phyloP scores from a whole-genome alignment of 2,113 vertebrate genomes.

The Rhagologus leucostigma region DNA sequence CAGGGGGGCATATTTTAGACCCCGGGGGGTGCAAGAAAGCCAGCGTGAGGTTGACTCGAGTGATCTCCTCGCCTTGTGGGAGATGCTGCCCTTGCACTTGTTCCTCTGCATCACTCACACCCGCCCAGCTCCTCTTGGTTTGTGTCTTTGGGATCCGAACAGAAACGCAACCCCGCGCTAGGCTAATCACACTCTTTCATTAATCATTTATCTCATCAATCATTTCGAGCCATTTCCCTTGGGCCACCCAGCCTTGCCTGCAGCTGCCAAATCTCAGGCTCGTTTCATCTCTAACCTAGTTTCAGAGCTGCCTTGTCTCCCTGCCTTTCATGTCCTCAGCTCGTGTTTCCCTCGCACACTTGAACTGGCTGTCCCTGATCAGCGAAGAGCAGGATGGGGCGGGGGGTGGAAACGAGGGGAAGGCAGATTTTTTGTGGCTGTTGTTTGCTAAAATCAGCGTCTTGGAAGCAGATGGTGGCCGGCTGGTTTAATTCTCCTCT shows the following conservation, averaged over 20 bases:
- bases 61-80: not conserved
- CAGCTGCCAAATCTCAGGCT: conserved; percentile 45
- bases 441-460: not conserved
- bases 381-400: not conserved
- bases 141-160: not conserved
- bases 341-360: not conserved
- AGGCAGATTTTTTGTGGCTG: not conserved
- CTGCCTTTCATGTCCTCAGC: conserved; percentile 2
- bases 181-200: conserved; percentile 13
- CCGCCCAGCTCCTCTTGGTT: not conserved
- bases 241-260: conserved; percentile 39
- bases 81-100: not conserved
- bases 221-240: not conserved
- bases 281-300: conserved; percentile 50
- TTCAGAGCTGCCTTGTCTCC: conserved; percentile 27
- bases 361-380: not conserved
- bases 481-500: not conserved
- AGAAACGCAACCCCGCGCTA: not conserved
- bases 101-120: not conserved
- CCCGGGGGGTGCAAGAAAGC: not conserved
- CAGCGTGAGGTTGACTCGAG: not conserved
- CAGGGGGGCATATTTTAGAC: not conserved
- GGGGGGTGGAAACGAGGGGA: not conserved
- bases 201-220: conserved; percentile 63
- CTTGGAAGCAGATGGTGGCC: not conserved